These are phyloP conservation scores for Idaea dimidiata DNA, from an alignment of 2,888 invertebrate genomes.

Conservation along the genomic window DNA sequence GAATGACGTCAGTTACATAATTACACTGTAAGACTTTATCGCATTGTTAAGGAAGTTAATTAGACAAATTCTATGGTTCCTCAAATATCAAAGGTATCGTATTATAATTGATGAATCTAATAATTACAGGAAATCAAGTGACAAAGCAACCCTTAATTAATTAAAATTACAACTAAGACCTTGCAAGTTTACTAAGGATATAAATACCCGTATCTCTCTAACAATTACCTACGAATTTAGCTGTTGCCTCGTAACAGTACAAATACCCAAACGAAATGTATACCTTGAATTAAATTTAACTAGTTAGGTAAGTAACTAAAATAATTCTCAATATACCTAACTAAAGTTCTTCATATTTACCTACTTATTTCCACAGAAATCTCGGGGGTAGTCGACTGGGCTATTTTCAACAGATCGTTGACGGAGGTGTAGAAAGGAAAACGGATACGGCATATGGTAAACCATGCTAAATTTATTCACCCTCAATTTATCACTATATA, in stretches of 20 bases:
- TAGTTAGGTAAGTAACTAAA: background rate
- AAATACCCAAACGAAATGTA: background rate
- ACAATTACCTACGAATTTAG: background rate
- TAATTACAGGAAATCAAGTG: background rate
- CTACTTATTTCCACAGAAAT: background rate
- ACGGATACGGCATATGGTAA: conserved; percentile 1
- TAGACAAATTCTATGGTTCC: background rate
- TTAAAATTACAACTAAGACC: background rate
- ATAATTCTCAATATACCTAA: background rate
- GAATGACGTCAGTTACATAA: background rate
- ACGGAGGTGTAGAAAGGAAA: background rate
- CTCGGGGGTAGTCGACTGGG: background rate
- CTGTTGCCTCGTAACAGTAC: background rate
- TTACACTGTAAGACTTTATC: background rate
- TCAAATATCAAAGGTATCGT: background rate
- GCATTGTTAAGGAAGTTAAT: background rate
- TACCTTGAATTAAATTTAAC: background rate
- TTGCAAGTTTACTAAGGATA: background rate
- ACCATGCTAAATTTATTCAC: background rate
- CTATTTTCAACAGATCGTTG: background rate
- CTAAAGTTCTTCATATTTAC: background rate
- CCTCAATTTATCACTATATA: background rate
- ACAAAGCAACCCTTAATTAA: background rate
- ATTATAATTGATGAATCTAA: background rate
- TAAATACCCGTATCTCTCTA: background rate